Conservation (phyloP, 2,113 vertebrate species). For the Syngnathoides biaculeatus region DNA sequence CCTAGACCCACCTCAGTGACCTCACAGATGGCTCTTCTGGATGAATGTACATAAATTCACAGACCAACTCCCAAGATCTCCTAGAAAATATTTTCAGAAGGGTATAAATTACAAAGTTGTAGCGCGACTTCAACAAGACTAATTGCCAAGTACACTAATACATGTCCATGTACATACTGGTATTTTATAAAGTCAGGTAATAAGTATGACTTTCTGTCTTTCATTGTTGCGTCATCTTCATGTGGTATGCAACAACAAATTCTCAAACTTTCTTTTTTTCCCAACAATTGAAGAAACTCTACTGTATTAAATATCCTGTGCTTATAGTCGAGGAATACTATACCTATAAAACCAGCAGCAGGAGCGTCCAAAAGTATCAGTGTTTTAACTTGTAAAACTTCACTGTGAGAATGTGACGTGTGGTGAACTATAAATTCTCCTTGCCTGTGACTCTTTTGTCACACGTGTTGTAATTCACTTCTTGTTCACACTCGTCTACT, state of each 20-base stretch:
- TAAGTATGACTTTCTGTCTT: slow-evolving; percentile 23
- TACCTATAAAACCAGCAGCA: slow-evolving; percentile 36
- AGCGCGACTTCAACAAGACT: no score
- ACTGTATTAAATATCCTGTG: slow-evolving; percentile 52
- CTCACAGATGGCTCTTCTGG: no score
- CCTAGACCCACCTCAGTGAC: no score
- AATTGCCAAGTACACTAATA: neutral
- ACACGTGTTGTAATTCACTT: neutral
- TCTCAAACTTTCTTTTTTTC: slow-evolving; percentile 28
- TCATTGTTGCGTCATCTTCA: slow-evolving; percentile 26
- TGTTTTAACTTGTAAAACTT: slow-evolving; percentile 25
- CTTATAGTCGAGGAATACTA: slow-evolving; percentile 39
- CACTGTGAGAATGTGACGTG: neutral
- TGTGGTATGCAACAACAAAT: slow-evolving; percentile 27
- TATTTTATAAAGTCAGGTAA: neutral
- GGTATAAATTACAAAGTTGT: no score
- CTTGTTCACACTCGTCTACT: no score
- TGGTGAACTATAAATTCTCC: neutral
- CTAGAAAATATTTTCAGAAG: no score
- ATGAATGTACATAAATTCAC: no score
- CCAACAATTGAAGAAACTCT: slow-evolving; percentile 34
- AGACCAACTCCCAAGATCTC: no score
- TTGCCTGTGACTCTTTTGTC: neutral
- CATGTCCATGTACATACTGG: neutral
- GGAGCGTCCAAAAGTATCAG: slow-evolving; percentile 41